These are phyloP conservation scores for Spheniscus mendiculus DNA, from an alignment of 2,113 vertebrate species.

Conservation along the genomic window DNA sequence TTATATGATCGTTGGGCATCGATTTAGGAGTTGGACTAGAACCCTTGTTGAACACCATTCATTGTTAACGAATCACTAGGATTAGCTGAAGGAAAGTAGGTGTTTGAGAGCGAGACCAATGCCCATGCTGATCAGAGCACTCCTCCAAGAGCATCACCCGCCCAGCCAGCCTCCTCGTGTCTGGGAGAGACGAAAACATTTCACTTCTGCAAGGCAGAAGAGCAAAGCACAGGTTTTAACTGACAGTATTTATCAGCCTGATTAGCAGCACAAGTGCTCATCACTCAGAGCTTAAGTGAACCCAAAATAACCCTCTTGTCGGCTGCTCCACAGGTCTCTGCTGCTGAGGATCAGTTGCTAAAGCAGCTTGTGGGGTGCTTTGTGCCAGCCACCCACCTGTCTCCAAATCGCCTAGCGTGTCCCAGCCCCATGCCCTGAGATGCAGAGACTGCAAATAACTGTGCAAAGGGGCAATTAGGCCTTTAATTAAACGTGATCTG, in stretches of 20 bases:
- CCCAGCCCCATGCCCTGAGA: background rate
- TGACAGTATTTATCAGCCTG: slow-evolving; percentile 1
- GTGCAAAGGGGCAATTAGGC: background rate
- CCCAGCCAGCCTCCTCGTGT: background rate
- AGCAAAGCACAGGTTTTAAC: slow-evolving; percentile 1
- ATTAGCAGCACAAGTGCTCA: slow-evolving; percentile 30
- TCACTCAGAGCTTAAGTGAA: slow-evolving; percentile 12
- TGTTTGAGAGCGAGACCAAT: background rate
- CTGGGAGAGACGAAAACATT: background rate
- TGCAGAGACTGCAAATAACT: background rate
- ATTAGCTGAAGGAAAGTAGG: background rate
- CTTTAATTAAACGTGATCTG: background rate
- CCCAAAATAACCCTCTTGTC: background rate
- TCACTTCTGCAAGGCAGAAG: background rate
- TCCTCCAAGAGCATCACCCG: background rate
- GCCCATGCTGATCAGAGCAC: background rate
- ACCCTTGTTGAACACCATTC: background rate
- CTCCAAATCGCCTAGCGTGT: accelerated
- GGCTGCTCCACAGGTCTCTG: background rate
- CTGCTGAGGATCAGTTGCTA: background rate
- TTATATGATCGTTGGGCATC: background rate
- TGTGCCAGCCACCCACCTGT: background rate
- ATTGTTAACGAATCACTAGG: background rate
- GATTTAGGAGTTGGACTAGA: background rate
- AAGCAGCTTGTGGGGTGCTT: background rate